Evolutionary conservation across 2,113 vertebrate species (phyloP), one percentile per base, ranked within the genome.

Genomic region (Fukomys damarensis): DNA sequence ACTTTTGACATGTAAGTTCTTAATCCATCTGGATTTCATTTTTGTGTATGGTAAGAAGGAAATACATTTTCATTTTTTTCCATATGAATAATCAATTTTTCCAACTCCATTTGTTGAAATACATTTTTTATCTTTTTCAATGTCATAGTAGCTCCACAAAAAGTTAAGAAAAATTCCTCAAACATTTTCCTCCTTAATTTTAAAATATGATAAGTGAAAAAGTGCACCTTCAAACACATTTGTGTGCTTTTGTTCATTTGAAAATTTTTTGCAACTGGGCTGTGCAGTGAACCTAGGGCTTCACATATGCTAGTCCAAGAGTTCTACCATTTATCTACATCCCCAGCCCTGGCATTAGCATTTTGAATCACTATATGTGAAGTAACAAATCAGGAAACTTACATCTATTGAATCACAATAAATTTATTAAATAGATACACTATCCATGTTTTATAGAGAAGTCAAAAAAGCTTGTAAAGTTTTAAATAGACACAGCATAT

Each of bases 11-110:
- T 97, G 94, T 96, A 97, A 95, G 68, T 93, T 93, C 83, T 95
- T 95, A 92, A 95, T 96, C 96, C 97, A 97, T 97, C 95, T 98
- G 97, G 96, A 97, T 93, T 95, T 97, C 68, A 97, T 94, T 96
- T 97, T 90, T 97, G 72, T 93, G 24, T 90, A 93, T 68, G 28
- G 68, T 97, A 89, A 95, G 96, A 87, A 97, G 91, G 79, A 96
- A 97, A 96, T 94, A 79, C 92, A 96, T 96, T 97, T 97, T 94
- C 72, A 74, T 94, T 93, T 97, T 95, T 97, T 97, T 95, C 95
- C 95, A 92, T 87, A 89, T 52, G 76, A 95, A 96, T 89, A 95
- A 97, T 76, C 41, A 87, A 95, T 89, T 96, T 95, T 98, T 96
- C 89, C 86, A 97, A 84, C 26, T 90, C 49, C 16, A 92, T 81